Conservation (phyloP, 2,113 vertebrate genomes). For the Chaetodon trifascialis region DNA sequence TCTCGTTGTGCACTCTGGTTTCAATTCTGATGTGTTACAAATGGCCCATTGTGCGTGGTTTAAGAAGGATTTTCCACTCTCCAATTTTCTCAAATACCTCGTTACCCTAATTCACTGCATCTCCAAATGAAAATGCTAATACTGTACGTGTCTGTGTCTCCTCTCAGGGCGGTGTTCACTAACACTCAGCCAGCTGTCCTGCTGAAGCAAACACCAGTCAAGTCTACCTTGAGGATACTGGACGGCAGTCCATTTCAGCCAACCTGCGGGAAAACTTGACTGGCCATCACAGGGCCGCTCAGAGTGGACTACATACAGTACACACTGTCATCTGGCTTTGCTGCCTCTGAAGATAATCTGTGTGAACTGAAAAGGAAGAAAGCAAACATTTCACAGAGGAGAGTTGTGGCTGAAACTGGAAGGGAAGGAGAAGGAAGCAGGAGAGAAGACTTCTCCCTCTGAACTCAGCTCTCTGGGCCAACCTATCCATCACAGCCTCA, state of each 20-base stretch:
- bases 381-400: constrained; percentile 63
- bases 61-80: background rate
- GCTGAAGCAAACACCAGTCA: constrained; percentile 44
- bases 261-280: constrained; percentile 47
- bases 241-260: constrained; percentile 30
- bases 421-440: constrained; percentile 9
- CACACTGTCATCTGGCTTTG: constrained; percentile 36
- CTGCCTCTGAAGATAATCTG: constrained; percentile 42
- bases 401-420: constrained; percentile 43
- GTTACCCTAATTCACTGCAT: background rate
- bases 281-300: constrained; percentile 8
- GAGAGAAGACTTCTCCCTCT: background rate
- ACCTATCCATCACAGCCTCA: constrained; percentile 46
- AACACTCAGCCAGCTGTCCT: constrained; percentile 27
- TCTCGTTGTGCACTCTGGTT: background rate
- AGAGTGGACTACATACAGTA: constrained; percentile 37
- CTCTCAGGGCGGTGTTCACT: constrained; percentile 54
- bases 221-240: constrained; percentile 30
- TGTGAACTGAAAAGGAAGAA: constrained; percentile 48
- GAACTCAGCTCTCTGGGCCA: background rate
- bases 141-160: constrained; percentile 47
- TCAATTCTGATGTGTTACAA: background rate
- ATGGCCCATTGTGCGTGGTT: background rate
- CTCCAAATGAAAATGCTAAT: constrained; percentile 28
- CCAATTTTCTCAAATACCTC: background rate